Percentiles rank a stretch among this genome's conserved stretches.
These are phyloP conservation scores for Petrophora chlorosata DNA, from an alignment of 2,888 invertebrate genomes.

Conservation along the genomic window DNA sequence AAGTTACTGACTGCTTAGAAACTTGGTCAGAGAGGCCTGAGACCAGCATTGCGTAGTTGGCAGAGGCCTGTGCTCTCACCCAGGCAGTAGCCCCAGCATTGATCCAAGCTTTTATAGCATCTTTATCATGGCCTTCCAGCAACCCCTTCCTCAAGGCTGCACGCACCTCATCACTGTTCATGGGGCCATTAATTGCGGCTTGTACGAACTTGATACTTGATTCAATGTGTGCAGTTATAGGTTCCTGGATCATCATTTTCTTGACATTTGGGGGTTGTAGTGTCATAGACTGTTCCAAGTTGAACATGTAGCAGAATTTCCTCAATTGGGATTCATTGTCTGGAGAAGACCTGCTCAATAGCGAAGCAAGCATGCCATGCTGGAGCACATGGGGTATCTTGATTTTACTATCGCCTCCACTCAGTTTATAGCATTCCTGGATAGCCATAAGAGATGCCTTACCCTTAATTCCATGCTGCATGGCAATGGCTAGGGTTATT, in stretches of 20 bases:
- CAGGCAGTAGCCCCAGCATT: too few species aligned
- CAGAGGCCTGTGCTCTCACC: too few species aligned
- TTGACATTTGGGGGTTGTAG: not conserved
- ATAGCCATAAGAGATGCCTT: not conserved
- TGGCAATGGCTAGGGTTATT: not conserved
- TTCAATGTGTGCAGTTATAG: not conserved
- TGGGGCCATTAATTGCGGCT: too few species aligned
- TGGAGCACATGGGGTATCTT: not conserved
- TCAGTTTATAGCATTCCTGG: not conserved
- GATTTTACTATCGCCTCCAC: not conserved
- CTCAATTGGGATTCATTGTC: not conserved
- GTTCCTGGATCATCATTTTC: not conserved
- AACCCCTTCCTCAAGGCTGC: too few species aligned
- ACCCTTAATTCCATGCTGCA: not conserved
- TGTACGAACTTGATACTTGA: too few species aligned
- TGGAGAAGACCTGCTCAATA: not conserved
- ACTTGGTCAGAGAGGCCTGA: too few species aligned
- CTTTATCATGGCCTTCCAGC: too few species aligned
- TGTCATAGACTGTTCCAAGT: constrained; percentile 3
- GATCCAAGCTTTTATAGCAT: too few species aligned
- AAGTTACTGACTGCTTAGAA: too few species aligned
- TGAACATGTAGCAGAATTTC: constrained; percentile 2
- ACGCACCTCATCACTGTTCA: too few species aligned
- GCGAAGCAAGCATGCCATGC: not conserved
- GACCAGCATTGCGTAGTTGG: too few species aligned